Percentiles rank a stretch among this genome's conserved stretches.
Evolutionary conservation across 2,113 vertebrate genomes (phyloP).

Genomic region (Istiophorus platypterus): DNA sequence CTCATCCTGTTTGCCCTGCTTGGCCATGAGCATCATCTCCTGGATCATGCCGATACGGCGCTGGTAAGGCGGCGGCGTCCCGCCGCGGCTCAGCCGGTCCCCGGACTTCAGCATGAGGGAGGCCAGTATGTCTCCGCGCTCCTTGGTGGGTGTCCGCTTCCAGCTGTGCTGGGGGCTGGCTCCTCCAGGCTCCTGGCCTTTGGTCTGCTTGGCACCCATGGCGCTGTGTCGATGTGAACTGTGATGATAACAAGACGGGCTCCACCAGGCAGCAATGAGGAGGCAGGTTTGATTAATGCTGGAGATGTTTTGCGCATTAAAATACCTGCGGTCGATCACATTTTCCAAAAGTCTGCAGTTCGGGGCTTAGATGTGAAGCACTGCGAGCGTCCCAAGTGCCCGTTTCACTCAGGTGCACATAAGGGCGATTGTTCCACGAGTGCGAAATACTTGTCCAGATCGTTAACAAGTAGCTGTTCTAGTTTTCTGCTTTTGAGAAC

Average conservation of each 20-base stretch:
- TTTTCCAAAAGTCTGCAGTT: constrained; percentile 2
- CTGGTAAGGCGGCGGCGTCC: constrained; percentile 92
- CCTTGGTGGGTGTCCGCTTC: constrained; percentile 84
- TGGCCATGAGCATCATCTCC: constrained; percentile 94
- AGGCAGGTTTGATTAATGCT: constrained; percentile 2
- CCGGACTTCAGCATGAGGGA: constrained; percentile 91
- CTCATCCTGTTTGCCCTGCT: constrained; percentile 93
- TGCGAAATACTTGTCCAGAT: not conserved
- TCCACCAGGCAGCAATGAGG: constrained; percentile 36
- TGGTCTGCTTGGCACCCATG: constrained; percentile 96
- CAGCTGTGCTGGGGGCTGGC: constrained; percentile 86
- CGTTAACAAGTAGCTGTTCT: not conserved
- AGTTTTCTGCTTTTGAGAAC: not conserved
- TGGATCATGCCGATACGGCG: constrained; percentile 94
- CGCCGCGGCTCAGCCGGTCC: constrained; percentile 87
- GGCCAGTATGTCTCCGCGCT: constrained; percentile 88
- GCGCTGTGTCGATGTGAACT: constrained; percentile 41
- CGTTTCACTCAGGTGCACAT: not conserved
- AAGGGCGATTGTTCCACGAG: not conserved
- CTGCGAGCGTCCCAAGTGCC: not conserved
- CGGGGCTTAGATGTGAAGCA: not conserved
- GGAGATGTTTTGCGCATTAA: constrained; percentile 26
- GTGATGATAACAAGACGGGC: constrained; percentile 33
- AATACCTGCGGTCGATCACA: constrained; percentile 42
- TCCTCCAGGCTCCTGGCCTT: constrained; percentile 85